phyloP scores from a whole-genome alignment of 37 sponge, comb jelly and placozoan species.

The Dysidea cf. avara region DNA sequence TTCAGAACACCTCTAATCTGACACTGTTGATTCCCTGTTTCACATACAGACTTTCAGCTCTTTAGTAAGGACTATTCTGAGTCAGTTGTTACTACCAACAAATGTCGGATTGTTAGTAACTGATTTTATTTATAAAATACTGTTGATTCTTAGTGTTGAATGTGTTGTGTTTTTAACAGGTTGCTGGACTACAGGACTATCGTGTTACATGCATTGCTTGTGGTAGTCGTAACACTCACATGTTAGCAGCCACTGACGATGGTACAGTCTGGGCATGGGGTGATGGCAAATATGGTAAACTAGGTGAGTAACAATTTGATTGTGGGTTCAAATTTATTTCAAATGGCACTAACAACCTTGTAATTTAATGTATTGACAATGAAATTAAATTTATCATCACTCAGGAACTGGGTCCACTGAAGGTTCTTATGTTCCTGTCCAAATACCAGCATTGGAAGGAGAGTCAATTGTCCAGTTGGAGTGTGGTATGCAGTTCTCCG shows the following conservation, averaged over 20 bases:
- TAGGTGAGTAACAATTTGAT: constrained; percentile 49
- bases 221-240: constrained; percentile 87
- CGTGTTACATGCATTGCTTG: constrained; percentile 77
- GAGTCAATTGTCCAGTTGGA: constrained; percentile 70
- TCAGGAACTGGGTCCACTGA: not conserved
- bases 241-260: constrained; percentile 83
- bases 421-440: constrained; percentile 22
- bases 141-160: not conserved
- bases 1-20: not conserved
- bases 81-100: not conserved
- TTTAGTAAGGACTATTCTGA: not conserved
- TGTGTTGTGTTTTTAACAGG: constrained; percentile 48
- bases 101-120: not conserved
- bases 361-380: no score
- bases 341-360: no score
- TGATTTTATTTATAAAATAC: not conserved
- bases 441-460: constrained; percentile 45
- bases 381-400: no score
- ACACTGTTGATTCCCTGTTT: not conserved
- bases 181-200: constrained; percentile 61
- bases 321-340: constrained; percentile 13
- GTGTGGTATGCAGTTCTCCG: constrained; percentile 91
- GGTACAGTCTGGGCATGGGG: constrained; percentile 89
- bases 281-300: constrained; percentile 84
- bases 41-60: not conserved